Conservation (phyloP, 30 jellyfish, hydroid and myxozoan genomes). For the Hydra vulgaris region DNA sequence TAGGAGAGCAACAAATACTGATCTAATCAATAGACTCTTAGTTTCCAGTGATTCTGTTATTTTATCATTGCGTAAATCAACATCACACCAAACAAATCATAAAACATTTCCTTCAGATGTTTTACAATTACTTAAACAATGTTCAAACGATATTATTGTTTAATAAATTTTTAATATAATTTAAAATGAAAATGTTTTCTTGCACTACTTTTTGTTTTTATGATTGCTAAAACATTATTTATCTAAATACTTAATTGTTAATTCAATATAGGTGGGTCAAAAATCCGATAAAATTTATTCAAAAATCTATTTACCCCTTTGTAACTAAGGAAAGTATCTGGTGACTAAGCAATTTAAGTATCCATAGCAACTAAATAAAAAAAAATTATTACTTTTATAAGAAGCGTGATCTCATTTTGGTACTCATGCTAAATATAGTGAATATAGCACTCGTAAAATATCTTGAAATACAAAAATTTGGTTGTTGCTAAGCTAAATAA, state of each 20-base stretch:
- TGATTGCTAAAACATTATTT: neutral
- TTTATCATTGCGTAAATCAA: neutral
- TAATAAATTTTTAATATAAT: too few species aligned
- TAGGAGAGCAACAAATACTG: neutral
- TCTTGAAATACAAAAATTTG: too few species aligned
- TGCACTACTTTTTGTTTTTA: neutral
- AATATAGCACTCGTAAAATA: too few species aligned
- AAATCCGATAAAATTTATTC: neutral
- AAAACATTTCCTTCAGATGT: neutral
- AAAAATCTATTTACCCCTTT: neutral
- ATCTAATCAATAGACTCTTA: neutral
- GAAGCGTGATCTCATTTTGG: too few species aligned
- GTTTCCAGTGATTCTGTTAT: neutral
- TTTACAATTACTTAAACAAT: neutral
- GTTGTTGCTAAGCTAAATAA: too few species aligned
- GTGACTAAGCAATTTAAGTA: neutral
- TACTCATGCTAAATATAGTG: too few species aligned
- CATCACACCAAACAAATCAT: neutral
- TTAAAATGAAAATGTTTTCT: neutral
- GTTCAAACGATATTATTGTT: neutral
- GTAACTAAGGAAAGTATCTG: neutral
- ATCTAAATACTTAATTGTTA: neutral
- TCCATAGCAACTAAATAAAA: neutral
- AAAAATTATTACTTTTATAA: neutral
- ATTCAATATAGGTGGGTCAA: neutral